phyloP scores from a whole-genome alignment of 2,797 vertebrate species.

The Trachops cirrhosus region DNA sequence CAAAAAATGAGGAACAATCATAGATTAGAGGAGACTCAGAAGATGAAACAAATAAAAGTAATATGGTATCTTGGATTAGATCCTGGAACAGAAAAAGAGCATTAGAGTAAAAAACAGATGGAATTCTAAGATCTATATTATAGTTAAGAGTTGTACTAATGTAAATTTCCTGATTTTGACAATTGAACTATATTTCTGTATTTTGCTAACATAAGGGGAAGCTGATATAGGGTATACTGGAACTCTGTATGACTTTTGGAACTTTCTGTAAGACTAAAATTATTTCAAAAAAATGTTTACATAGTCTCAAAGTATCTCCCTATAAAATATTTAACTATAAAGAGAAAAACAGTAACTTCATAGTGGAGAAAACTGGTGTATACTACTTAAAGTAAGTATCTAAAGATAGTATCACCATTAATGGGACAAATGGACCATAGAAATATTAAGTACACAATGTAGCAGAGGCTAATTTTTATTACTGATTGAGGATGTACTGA shows the following conservation, averaged over 20 bases:
- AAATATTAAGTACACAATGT: not conserved
- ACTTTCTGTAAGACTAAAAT: not conserved
- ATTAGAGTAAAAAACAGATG: not conserved
- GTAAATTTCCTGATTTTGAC: constrained; percentile 3
- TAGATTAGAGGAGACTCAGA: not conserved
- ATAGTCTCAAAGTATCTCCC: not conserved
- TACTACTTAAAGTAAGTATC: not conserved
- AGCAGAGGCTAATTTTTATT: not conserved
- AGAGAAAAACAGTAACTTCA: not conserved
- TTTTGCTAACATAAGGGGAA: not conserved
- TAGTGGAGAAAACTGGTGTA: not conserved
- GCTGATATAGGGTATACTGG: not conserved
- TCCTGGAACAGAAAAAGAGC: not conserved
- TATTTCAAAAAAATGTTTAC: not conserved
- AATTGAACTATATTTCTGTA: not conserved
- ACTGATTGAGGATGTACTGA: not conserved
- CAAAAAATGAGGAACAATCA: not conserved
- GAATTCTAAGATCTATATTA: not conserved
- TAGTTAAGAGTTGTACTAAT: not conserved
- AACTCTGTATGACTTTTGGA: not conserved
- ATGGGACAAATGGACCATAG: not conserved
- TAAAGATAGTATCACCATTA: not conserved
- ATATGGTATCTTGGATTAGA: not conserved
- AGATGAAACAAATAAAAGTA: not conserved
- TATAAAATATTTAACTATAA: not conserved